These are phyloP conservation scores for Drosophila suzukii DNA, from an alignment of 1,140 invertebrate species.

Conservation along the genomic window DNA sequence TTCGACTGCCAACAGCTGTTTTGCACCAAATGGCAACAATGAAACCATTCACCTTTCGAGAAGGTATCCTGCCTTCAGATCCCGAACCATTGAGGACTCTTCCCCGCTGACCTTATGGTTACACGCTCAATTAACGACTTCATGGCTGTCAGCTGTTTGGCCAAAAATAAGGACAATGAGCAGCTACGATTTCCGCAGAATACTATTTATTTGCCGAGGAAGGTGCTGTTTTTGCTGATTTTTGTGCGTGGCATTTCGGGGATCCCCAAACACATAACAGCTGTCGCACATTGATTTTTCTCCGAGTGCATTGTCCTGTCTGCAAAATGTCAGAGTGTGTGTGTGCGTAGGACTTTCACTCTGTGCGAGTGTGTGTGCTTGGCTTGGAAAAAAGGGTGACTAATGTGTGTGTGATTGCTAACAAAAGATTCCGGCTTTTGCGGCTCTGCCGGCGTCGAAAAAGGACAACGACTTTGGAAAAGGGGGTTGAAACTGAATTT, in stretches of 20 bases:
- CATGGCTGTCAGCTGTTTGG: conserved; percentile 73
- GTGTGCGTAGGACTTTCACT: conserved; percentile 81
- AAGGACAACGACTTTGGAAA: conserved; percentile 76
- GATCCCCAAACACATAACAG: conserved; percentile 39
- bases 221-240: conserved; percentile 29
- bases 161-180: conserved; percentile 35
- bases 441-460: conserved; percentile 51
- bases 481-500: conserved; percentile 73
- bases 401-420: conserved; percentile 84
- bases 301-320: conserved; percentile 68
- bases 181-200: conserved; percentile 48
- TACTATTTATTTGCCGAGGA: conserved; percentile 35
- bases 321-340: not conserved
- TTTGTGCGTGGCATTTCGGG: conserved; percentile 44
- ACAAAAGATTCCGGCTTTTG: conserved; percentile 84
- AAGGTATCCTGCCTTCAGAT: not conserved
- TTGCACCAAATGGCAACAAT: conserved; percentile 17
- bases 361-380: conserved; percentile 26
- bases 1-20: conserved; percentile 30
- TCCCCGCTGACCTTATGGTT: conserved; percentile 49
- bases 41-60: conserved; percentile 5
- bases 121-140: conserved; percentile 71
- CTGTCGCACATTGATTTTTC: conserved; percentile 69
- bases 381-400: conserved; percentile 80
- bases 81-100: conserved; percentile 46